These are phyloP conservation scores for Spilarctia lutea DNA, from an alignment of 2,888 invertebrate genomes.

Conservation along the genomic window DNA sequence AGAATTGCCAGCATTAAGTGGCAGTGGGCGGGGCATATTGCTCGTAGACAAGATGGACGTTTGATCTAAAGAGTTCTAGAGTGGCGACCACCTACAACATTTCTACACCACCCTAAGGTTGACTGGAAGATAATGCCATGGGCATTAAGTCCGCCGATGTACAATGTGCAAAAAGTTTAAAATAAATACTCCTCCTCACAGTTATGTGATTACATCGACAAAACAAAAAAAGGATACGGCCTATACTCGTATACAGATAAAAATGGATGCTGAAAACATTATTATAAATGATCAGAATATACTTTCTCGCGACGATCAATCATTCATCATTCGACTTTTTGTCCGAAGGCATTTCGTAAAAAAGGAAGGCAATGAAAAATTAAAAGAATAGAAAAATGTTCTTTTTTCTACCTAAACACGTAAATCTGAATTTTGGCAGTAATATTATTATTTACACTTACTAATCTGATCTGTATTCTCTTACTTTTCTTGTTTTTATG, in stretches of 20 bases:
- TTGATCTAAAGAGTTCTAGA: too few relatives aligned
- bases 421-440: conserved; percentile 8
- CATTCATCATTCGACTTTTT: conserved; percentile 35
- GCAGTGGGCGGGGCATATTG: too few relatives aligned
- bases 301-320: conserved; percentile 38
- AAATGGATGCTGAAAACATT: conserved; percentile 22
- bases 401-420: conserved; percentile 10
- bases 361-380: conserved; percentile 38
- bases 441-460: neutral
- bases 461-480: neutral
- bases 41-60: too few relatives aligned
- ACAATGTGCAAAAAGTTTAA: too few relatives aligned
- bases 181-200: neutral
- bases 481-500: too few relatives aligned
- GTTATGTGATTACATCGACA: neutral
- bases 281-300: conserved; percentile 45
- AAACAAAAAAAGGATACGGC: neutral
- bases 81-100: too few relatives aligned
- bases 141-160: too few relatives aligned
- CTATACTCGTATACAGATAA: conserved; percentile 10
- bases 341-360: conserved; percentile 24
- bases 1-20: too few relatives aligned
- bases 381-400: conserved; percentile 28
- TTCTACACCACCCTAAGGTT: too few relatives aligned
- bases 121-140: too few relatives aligned